Conservation (phyloP, 1,140 invertebrate genomes). For the Reticulitermes speratus region DNA sequence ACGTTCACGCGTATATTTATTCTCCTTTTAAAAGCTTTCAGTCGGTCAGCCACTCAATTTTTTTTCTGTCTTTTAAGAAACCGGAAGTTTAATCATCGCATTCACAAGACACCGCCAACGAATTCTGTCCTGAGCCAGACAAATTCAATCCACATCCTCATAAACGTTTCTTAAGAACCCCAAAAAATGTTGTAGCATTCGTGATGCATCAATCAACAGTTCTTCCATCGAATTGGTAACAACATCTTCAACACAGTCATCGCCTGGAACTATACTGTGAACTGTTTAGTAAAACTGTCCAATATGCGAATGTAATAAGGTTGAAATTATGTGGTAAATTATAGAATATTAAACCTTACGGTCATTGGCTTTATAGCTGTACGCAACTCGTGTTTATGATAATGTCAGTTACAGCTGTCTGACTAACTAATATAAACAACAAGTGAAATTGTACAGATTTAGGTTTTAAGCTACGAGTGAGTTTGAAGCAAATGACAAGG, state of each 20-base stretch:
- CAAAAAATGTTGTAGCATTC: background rate
- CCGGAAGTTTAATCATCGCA: no score
- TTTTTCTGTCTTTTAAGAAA: no score
- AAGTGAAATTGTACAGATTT: background rate
- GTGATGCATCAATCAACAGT: background rate
- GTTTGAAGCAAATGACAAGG: background rate
- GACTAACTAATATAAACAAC: background rate
- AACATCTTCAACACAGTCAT: background rate
- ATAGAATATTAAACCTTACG: background rate
- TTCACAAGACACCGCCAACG: no score
- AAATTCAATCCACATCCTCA: background rate
- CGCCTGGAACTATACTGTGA: background rate
- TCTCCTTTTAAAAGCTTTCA: no score
- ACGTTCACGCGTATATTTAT: no score
- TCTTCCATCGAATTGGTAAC: background rate
- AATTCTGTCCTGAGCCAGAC: background rate
- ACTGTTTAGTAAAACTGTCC: background rate
- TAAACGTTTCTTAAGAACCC: background rate
- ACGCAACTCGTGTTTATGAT: background rate
- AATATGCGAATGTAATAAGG: background rate
- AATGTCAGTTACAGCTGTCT: background rate
- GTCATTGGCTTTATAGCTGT: background rate
- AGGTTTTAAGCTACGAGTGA: background rate
- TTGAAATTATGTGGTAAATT: background rate
- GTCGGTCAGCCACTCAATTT: no score